Percentiles rank a stretch among this genome's conserved stretches.
Conservation (phyloP, 2,888 invertebrate species). For the Drosophila lutescens region DNA sequence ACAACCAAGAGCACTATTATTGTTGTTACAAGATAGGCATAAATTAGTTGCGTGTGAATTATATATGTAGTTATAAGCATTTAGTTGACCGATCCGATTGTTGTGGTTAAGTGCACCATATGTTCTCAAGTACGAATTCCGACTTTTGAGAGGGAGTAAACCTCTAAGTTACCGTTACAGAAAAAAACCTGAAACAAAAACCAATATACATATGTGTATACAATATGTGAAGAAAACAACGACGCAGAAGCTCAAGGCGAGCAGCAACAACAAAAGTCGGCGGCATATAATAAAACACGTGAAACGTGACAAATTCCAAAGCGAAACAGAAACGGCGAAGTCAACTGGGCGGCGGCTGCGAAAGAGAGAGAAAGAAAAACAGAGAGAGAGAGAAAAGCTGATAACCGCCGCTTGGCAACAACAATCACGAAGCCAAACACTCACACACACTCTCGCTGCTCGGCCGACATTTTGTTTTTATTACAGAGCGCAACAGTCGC, state of each 20-base stretch:
- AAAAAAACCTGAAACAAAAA: conserved; percentile 2
- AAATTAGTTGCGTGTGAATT: conserved; percentile 46
- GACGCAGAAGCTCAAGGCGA: conserved; percentile 66
- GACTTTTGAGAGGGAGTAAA: background rate
- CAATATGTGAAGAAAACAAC: conserved; percentile 32
- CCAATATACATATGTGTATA: background rate
- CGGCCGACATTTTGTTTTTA: conserved; percentile 72
- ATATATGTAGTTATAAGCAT: conserved; percentile 34
- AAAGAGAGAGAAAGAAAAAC: conserved; percentile 1
- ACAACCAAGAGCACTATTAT: conserved; percentile 18
- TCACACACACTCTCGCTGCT: conserved; percentile 26
- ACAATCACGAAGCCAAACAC: conserved; percentile 32
- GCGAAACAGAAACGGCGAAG: conserved; percentile 42
- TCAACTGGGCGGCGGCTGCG: conserved; percentile 55
- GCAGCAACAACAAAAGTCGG: conserved; percentile 33
- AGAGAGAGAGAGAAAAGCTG: conserved; percentile 56
- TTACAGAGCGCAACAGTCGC: conserved; percentile 50
- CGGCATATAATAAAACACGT: conserved; percentile 75
- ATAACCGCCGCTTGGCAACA: conserved; percentile 59
- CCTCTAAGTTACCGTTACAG: conserved; percentile 18
- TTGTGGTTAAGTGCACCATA: conserved; percentile 26
- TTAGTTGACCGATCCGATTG: conserved; percentile 25
- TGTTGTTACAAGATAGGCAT: conserved; percentile 30
- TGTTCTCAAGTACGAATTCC: conserved; percentile 45
- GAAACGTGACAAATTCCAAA: conserved; percentile 82